Evolutionary conservation across 2,888 invertebrate species (phyloP).

Genomic region (Sthenelais limicola): DNA sequence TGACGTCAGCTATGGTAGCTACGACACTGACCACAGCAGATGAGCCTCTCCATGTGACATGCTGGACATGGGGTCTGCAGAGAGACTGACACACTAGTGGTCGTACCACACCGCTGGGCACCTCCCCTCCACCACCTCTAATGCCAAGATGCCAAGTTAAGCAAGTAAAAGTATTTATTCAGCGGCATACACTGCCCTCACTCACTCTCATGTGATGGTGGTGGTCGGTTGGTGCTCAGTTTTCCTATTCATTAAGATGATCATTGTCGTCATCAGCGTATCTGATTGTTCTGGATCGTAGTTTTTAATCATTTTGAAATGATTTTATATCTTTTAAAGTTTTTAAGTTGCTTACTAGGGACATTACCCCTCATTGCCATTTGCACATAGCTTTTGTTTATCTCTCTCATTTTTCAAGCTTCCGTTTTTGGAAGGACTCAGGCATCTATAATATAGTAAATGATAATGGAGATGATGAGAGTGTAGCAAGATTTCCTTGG

Average conservation of each 20-base stretch:
- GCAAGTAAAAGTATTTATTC: constrained; percentile 36
- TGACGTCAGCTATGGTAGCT: constrained; percentile 16
- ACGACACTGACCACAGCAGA: constrained; percentile 17
- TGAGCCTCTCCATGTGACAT: constrained; percentile 43
- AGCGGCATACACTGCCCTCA: constrained; percentile 22
- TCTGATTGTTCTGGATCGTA: constrained; percentile 39
- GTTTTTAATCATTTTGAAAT: no score
- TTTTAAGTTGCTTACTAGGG: no score
- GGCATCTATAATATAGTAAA: neutral
- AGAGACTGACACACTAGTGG: neutral
- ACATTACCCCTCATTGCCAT: no score
- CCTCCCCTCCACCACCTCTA: neutral
- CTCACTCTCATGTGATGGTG: no score
- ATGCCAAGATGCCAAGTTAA: no score
- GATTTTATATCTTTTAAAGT: no score
- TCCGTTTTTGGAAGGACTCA: no score
- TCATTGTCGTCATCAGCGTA: no score
- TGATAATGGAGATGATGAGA: neutral
- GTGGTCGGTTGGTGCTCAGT: constrained; percentile 1
- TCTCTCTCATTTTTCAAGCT: no score
- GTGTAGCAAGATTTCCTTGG: constrained; percentile 40
- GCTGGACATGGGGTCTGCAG: constrained; percentile 44
- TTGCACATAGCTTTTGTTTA: no score
- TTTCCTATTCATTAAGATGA: constrained; percentile 11
- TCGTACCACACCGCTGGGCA: constrained; percentile 22